Percentiles rank a stretch among this genome's conserved stretches.
phyloP scores from a whole-genome alignment of 2,888 invertebrate species.

The Cryptus armator region DNA sequence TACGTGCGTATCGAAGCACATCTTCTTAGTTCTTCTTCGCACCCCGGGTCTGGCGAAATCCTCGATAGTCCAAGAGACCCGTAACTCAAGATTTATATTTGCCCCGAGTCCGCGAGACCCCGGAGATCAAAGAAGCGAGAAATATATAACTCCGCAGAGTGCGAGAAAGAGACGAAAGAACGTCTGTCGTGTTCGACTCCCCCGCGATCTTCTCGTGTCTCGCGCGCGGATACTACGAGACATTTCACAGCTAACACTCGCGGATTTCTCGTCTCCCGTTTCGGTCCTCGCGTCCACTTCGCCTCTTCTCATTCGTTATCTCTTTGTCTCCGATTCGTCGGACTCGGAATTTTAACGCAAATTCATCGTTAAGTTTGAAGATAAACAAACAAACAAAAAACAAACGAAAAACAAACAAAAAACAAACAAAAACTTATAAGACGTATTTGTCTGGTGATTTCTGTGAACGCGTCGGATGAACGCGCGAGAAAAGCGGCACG shows the following conservation, averaged over 20 bases:
- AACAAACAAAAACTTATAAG: neutral
- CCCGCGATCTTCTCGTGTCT: slow-evolving; percentile 17
- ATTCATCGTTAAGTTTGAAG: neutral
- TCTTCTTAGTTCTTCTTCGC: neutral
- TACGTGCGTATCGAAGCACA: neutral
- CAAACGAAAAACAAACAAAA: neutral
- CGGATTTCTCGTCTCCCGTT: neutral
- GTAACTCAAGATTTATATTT: slow-evolving; percentile 53
- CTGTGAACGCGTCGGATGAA: neutral
- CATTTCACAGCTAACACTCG: slow-evolving; percentile 29
- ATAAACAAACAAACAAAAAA: neutral
- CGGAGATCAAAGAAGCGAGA: slow-evolving; percentile 55
- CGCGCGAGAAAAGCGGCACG: slow-evolving; percentile 44
- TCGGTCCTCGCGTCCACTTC: neutral
- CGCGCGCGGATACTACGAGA: neutral
- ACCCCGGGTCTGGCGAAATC: neutral
- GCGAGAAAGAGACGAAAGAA: slow-evolving; percentile 1
- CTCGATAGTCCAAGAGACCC: slow-evolving; percentile 22
- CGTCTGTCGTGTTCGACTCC: slow-evolving; percentile 7
- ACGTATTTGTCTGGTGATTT: neutral
- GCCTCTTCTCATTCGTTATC: neutral
- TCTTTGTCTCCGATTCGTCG: neutral
- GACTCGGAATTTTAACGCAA: neutral
- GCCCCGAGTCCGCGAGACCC: slow-evolving; percentile 7
- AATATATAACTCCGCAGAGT: slow-evolving; percentile 18